Base-by-base conservation (phyloP, 1,140 invertebrate species). In the Gonatopus flavifemur region DNA sequence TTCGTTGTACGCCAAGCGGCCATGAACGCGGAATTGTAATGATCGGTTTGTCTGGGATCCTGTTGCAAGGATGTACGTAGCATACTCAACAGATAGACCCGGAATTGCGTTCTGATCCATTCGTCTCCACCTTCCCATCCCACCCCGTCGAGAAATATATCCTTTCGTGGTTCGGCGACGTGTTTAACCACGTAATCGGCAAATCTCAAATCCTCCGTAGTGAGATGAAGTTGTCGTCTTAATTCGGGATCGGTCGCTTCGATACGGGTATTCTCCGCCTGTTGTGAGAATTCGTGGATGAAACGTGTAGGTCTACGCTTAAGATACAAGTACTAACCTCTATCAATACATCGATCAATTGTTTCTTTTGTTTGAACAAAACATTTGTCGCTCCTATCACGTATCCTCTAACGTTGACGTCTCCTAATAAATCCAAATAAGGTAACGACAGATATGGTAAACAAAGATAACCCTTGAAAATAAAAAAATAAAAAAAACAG, bases 351-450 rank as follows among this genome's bases (percentile, higher is more conserved):
- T 99, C 96, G 63, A 93, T 90, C 4, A 97, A 74, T 66, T 96
- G 90, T 49, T 88, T 86, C 67, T 96, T 96, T 66, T 98, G 95
- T 73, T 95, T 94, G 68, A 98, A 99, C 6, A 99, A 79, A 13
- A 97, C 88, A 83, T 99, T 99, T 28, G 96, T 98, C 7, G 96
- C 96, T 38, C 97, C 97, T 53, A 98, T 90, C 28, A 98, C 80
- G 77, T 96, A 98, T 37, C 94, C 92, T 54, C 91, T 81, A 6
- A 98, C 89, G 65, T 90, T 91, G 2, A 88, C 81, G 74, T 98
- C 93, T 46, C 85, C 86, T 20, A 99, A 75, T 33, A 97, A 77
- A 80, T 98, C 96, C 78, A 98, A 86, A 74, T 96, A 98, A 57
- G 95, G 93, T 33, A 99, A 80, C 3, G 94, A 98, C 40, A 98